A percentile compares a stretch with the other conserved stretches of the same genome.
These are phyloP conservation scores for Venusia cambrica DNA, from an alignment of 2,888 invertebrate genomes.

Conservation along the genomic window DNA sequence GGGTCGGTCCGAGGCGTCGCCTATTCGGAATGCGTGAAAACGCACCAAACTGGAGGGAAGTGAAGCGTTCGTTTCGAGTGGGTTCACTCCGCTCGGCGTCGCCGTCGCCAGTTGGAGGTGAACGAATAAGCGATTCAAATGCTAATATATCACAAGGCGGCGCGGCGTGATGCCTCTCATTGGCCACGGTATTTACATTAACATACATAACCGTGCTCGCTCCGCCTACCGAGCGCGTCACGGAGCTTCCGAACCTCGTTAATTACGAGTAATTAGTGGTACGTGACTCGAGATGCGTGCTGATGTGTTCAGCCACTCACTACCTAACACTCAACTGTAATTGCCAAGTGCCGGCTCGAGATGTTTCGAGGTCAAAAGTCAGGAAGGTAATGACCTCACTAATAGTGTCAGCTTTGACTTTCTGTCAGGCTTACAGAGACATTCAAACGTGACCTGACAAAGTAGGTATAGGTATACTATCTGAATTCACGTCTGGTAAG, in stretches of 20 bases:
- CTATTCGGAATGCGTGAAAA: conserved; percentile 59
- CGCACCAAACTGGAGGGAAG: conserved; percentile 47
- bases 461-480: too few relatives aligned
- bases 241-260: conserved; percentile 65
- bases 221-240: conserved; percentile 68
- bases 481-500: too few relatives aligned
- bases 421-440: too few relatives aligned
- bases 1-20: conserved; percentile 45
- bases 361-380: conserved; percentile 13
- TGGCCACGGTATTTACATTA: conserved; percentile 74
- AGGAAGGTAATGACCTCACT: too few relatives aligned
- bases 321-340: conserved; percentile 31
- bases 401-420: too few relatives aligned
- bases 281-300: conserved; percentile 60
- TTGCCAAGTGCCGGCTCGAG: conserved; percentile 12
- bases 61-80: conserved; percentile 34
- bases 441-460: too few relatives aligned
- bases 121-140: conserved; percentile 77
- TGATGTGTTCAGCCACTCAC: conserved; percentile 35
- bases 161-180: conserved; percentile 66
- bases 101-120: conserved; percentile 13
- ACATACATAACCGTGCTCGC: conserved; percentile 66
- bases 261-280: conserved; percentile 72
- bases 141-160: conserved; percentile 79
- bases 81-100: conserved; percentile 33